Conservation (phyloP, 2,888 invertebrate species). For the Iselma pallidipennis region DNA sequence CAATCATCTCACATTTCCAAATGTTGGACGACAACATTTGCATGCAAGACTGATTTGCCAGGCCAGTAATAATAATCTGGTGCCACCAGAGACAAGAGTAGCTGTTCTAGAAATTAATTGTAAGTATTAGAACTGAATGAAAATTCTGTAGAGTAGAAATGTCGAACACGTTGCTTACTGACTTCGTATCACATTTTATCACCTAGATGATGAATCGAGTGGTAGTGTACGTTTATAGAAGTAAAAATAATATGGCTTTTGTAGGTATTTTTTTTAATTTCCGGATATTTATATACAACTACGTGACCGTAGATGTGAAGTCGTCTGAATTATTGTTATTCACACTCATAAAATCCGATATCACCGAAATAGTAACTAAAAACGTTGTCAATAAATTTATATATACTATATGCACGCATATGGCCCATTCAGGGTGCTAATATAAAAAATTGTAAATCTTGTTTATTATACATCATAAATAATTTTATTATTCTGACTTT, state of each 20-base stretch:
- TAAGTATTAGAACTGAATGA: conserved; percentile 61
- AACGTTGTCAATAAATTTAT: conserved; percentile 16
- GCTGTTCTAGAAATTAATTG: conserved; percentile 83
- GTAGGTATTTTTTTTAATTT: no score
- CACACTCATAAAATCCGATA: conserved; percentile 15
- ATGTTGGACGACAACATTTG: conserved; percentile 80
- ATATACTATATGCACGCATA: conserved; percentile 9
- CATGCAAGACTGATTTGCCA: conserved; percentile 84
- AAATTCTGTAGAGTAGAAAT: no score
- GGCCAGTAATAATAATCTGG: conserved; percentile 84
- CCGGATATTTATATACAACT: background rate
- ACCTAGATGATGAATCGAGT: no score
- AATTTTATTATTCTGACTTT: conserved; percentile 5
- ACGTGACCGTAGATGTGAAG: conserved; percentile 9
- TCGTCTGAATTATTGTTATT: conserved; percentile 20
- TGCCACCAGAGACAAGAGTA: conserved; percentile 75
- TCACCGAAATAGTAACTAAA: conserved; percentile 15
- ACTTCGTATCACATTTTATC: no score
- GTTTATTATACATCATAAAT: conserved; percentile 7
- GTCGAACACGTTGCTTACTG: no score
- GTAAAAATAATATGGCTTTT: no score
- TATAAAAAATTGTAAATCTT: conserved; percentile 13
- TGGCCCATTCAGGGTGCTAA: background rate
- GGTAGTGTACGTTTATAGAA: no score
- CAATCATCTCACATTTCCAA: conserved; percentile 79